These are phyloP conservation scores for Euura saliciscinereae DNA, from an alignment of 1,140 invertebrate genomes.

Conservation along the genomic window DNA sequence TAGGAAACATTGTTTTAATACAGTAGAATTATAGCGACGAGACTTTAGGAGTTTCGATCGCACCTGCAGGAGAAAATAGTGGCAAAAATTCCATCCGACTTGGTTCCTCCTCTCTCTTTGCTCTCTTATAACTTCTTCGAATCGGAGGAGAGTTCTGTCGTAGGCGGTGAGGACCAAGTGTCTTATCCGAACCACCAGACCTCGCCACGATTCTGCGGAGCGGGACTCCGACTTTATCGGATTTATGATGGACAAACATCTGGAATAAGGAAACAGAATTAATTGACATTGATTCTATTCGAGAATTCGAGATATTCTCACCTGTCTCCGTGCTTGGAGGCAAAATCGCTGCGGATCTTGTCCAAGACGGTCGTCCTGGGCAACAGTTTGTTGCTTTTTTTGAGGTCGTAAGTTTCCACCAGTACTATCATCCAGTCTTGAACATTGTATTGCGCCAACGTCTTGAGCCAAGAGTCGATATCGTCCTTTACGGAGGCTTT, in stretches of 20 bases:
- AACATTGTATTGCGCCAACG: conserved; percentile 75
- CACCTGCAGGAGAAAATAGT: conserved; percentile 93
- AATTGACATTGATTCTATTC: conserved; percentile 11
- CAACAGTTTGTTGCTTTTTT: conserved; percentile 89
- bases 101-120: conserved; percentile 91
- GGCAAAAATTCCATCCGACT: conserved; percentile 90
- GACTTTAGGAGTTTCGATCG: conserved; percentile 15
- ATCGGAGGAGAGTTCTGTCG: conserved; percentile 81
- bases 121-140: conserved; percentile 90
- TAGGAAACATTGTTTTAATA: conserved; percentile 42
- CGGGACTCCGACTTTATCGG: conserved; percentile 87
- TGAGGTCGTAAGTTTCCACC: conserved; percentile 90
- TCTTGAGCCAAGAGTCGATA: conserved; percentile 86
- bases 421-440: conserved; percentile 94
- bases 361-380: conserved; percentile 92
- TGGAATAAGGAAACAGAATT: conserved; percentile 55
- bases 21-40: neutral
- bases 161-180: conserved; percentile 87
- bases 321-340: conserved; percentile 84
- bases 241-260: conserved; percentile 90
- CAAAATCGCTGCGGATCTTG: conserved; percentile 94
- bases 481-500: conserved; percentile 86
- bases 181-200: conserved; percentile 80
- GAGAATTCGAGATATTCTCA: conserved; percentile 40
- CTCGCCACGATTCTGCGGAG: conserved; percentile 88